Conservation (phyloP, 2,113 vertebrate genomes). For the Thalassarche chlororhynchos region DNA sequence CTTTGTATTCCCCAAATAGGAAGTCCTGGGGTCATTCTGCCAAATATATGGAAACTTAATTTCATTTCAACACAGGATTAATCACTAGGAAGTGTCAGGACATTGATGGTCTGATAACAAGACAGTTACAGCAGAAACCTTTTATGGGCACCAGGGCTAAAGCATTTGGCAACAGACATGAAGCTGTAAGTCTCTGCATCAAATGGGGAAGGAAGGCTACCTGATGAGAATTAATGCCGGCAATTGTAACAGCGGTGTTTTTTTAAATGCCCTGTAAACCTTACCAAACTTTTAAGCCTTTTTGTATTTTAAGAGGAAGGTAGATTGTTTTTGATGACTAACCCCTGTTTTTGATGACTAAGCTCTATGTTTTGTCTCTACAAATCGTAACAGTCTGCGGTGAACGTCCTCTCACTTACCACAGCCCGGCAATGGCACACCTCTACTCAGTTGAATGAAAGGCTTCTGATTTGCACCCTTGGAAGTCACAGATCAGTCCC, state of each 20-base stretch:
- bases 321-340: slow-evolving; percentile 56
- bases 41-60: slow-evolving; percentile 54
- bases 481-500: neutral
- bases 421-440: neutral
- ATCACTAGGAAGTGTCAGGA: slow-evolving; percentile 61
- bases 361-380: slow-evolving; percentile 22
- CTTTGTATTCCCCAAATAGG: slow-evolving; percentile 67
- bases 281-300: slow-evolving; percentile 8
- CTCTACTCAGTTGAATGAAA: neutral
- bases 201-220: slow-evolving; percentile 37
- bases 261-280: slow-evolving; percentile 1
- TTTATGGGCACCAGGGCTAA: slow-evolving; percentile 48
- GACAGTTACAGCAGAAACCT: slow-evolving; percentile 54
- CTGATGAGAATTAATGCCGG: slow-evolving; percentile 37
- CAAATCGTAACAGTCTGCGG: neutral
- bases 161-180: slow-evolving; percentile 7
- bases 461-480: neutral
- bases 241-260: neutral
- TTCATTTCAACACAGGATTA: slow-evolving; percentile 45
- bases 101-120: slow-evolving; percentile 23
- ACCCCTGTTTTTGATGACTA: slow-evolving; percentile 56
- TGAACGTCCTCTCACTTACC: neutral
- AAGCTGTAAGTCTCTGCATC: neutral
- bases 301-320: slow-evolving; percentile 31
- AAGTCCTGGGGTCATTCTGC: slow-evolving; percentile 50